Base-by-base conservation (phyloP, 2,797 vertebrate species). In the Pipistrellus pygmaeus region DNA sequence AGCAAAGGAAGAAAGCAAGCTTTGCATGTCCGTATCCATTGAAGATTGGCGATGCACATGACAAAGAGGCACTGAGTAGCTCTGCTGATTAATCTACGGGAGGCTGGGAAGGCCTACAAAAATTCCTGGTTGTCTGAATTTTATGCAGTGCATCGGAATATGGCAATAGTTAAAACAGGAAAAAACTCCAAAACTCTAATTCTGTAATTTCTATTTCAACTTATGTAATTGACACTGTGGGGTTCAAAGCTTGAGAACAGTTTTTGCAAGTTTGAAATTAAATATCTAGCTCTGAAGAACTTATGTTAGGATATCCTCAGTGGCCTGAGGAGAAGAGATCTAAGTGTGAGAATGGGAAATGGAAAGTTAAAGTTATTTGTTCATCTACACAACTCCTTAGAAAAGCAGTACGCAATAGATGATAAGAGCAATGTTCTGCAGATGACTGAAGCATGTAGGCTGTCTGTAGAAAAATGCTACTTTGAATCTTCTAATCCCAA, bases 241-340 rank as follows among this genome's bases (percentile, higher is more conserved):
- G 23, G 48, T 51, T 53, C 81, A 48, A 60, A 80, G 30, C 30
- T 51, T 35, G 72, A 71, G 81, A 92, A 80, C n/a, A 44, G 12
- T 18, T 89, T 76, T 89, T 76, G 30, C 25, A 73, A 87, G 71
- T 64, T 77, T 81, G 48, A 88, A 77, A 32, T 90, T 14, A 51
- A 55, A 76, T 92, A 95, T 78, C 68, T 46, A 46, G 77, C 72
- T 81, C 66, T 53, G 53, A 5, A 91, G 44, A 76, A 51, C 35
- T 86, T 53, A 10, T 0, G 4, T 41, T 46, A 51, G 76, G 84
- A 69, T 10, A 60, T 27, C 10, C 4, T 5, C 14, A 12, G 57
- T 15, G 38, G 38, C 62, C 48, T 11, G n/a, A 44, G 38, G 69
- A 73, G 71, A 41, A 46, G 18, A 64, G 83, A 87, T 64, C 25